Percentiles rank a stretch among this genome's conserved stretches.
Evolutionary conservation across 2,113 vertebrate genomes (phyloP).

Genomic region (Sceloporus tristichus): DNA sequence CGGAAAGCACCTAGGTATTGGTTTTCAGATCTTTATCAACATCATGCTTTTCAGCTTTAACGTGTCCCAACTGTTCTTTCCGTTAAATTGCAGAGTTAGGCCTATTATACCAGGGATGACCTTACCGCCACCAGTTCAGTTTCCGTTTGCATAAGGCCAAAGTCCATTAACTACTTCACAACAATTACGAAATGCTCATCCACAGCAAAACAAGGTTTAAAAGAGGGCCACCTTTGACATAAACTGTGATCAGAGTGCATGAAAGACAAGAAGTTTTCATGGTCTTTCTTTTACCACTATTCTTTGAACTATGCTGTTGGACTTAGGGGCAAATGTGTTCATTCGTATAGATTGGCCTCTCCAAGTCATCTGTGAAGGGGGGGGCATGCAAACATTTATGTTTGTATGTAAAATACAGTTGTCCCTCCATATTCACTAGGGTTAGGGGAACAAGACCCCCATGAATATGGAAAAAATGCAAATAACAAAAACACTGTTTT

Average conservation of each 20-base stretch:
- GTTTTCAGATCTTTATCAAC: constrained; percentile 18
- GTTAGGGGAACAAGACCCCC: no score
- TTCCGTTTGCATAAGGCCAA: constrained; percentile 48
- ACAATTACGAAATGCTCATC: constrained; percentile 27
- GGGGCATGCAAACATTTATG: neutral
- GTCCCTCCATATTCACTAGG: no score
- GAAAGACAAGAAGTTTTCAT: constrained; percentile 25
- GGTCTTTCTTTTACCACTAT: neutral
- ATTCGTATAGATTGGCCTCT: neutral
- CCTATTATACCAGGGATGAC: neutral
- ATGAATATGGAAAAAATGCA: no score
- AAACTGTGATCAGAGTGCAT: constrained; percentile 34
- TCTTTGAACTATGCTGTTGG: neutral
- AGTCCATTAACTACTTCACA: constrained; percentile 44
- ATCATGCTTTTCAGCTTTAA: neutral
- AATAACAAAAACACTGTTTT: no score
- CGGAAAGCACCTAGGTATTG: no score
- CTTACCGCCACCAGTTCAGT: neutral
- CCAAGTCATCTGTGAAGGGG: neutral
- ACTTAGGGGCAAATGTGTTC: neutral
- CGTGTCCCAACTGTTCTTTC: constrained; percentile 24
- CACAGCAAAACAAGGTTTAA: constrained; percentile 1
- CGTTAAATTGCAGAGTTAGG: fast-evolving
- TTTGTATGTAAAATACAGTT: neutral
- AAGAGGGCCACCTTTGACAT: constrained; percentile 10